Conservation (phyloP, 2,797 vertebrate genomes). For the Tangara arthus region DNA sequence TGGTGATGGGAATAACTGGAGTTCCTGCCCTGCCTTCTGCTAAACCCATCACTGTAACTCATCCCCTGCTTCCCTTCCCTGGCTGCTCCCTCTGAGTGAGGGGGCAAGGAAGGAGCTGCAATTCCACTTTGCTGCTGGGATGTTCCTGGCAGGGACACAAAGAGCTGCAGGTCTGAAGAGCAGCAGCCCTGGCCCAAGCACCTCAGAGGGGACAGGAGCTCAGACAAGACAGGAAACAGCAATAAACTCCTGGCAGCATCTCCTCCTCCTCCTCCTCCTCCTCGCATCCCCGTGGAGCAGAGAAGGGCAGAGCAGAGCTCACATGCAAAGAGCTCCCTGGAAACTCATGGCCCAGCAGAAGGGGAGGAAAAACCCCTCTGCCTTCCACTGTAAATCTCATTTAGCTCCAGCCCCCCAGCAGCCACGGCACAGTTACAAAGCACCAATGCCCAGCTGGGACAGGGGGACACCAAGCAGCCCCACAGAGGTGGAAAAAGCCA, state of each 20-base stretch:
- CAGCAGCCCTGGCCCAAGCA: neutral
- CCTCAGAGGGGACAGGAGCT: slow-evolving; percentile 20
- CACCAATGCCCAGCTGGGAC: neutral
- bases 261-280: neutral
- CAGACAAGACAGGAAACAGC: slow-evolving; percentile 62
- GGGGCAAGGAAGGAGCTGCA: slow-evolving; percentile 12
- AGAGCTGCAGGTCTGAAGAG: neutral
- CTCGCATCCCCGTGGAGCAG: neutral
- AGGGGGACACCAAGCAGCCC: neutral
- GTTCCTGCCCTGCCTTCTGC: neutral
- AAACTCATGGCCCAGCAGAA: neutral
- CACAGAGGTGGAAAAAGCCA: neutral
- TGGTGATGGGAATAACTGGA: neutral
- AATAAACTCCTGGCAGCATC: neutral
- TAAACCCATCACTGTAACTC: slow-evolving; percentile 29
- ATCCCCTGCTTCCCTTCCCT: neutral
- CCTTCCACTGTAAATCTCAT: neutral
- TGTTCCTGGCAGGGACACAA: slow-evolving; percentile 31
- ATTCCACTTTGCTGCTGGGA: slow-evolving; percentile 34
- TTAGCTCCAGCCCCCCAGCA: neutral
- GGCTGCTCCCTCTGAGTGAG: neutral
- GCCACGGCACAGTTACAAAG: neutral
- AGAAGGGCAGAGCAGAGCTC: neutral
- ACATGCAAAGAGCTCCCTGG: neutral
- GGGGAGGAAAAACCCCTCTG: neutral